phyloP scores from a whole-genome alignment of 1,140 invertebrate species.

The Heterodera schachtii region DNA sequence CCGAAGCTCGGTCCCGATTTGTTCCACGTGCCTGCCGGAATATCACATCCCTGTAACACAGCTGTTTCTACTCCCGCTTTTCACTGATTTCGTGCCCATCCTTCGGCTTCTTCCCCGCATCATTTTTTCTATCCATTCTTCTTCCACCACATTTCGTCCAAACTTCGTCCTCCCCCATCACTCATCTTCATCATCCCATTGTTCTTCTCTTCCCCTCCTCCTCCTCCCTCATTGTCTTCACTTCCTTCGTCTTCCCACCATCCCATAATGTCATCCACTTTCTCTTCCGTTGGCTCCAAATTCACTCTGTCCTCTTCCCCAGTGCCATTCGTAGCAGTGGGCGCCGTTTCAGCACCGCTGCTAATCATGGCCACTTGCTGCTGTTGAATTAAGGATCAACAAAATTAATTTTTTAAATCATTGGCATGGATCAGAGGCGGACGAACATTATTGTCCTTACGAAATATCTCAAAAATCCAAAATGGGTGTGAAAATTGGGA shows the following conservation, averaged over 20 bases:
- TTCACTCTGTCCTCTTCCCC: neutral
- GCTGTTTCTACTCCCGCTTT: too few relatives aligned
- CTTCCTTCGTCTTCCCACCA: constrained; percentile 4
- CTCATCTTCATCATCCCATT: neutral
- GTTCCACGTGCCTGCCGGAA: too few relatives aligned
- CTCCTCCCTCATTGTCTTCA: neutral
- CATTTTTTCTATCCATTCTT: neutral
- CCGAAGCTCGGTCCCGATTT: neutral
- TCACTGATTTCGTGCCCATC: neutral
- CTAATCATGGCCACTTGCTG: neutral
- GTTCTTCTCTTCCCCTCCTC: neutral
- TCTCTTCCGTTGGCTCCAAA: neutral
- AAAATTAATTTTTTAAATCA: too few relatives aligned
- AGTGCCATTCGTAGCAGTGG: too few relatives aligned
- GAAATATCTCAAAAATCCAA: too few relatives aligned
- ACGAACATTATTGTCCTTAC: too few relatives aligned
- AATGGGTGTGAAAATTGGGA: too few relatives aligned
- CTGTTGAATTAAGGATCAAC: neutral
- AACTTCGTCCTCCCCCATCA: neutral
- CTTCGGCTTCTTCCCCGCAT: neutral
- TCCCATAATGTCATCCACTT: neutral
- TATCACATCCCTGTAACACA: too few relatives aligned
- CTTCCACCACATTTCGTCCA: neutral
- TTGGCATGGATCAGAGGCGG: too few relatives aligned
- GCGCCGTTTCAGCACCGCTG: neutral